Conservation (phyloP, 1,140 invertebrate species). For the Cotesia typhae region DNA sequence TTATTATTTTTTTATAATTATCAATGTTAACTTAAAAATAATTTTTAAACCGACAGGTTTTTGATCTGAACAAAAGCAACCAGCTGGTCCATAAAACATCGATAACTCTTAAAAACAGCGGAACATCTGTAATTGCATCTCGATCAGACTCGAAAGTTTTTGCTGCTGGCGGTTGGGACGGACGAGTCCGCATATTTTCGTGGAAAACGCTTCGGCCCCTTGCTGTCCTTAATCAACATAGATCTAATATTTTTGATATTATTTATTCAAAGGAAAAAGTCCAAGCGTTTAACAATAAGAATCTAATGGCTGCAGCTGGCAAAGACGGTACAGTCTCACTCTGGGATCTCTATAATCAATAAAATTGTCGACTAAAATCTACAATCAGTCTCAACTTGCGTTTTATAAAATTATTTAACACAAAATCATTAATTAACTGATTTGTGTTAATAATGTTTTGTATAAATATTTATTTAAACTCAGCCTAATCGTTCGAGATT, state of each 20-base stretch:
- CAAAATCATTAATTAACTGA: slow-evolving; percentile 14
- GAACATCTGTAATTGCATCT: slow-evolving; percentile 75
- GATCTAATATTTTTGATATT: slow-evolving; percentile 73
- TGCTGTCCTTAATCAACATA: slow-evolving; percentile 77
- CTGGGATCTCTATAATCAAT: slow-evolving; percentile 77
- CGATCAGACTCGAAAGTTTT: slow-evolving; percentile 79
- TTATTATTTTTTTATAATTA: slow-evolving; percentile 64
- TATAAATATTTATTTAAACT: slow-evolving; percentile 11
- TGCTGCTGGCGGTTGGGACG: slow-evolving; percentile 80
- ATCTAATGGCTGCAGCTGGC: slow-evolving; percentile 75
- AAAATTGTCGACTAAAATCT: slow-evolving; percentile 22
- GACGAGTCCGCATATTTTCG: slow-evolving; percentile 78
- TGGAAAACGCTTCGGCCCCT: slow-evolving; percentile 79
- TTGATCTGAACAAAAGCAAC: slow-evolving; percentile 51
- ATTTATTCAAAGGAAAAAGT: slow-evolving; percentile 72
- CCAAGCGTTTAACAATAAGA: slow-evolving; percentile 72
- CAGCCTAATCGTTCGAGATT: slow-evolving; percentile 10
- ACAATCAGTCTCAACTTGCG: slow-evolving; percentile 8
- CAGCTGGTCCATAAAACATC: slow-evolving; percentile 68
- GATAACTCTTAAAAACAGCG: slow-evolving; percentile 74
- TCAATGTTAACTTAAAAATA: neutral
- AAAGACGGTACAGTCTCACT: slow-evolving; percentile 77
- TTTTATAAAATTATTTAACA: slow-evolving; percentile 6
- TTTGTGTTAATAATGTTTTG: slow-evolving; percentile 3
- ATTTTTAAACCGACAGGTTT: slow-evolving; percentile 46